phyloP scores from a whole-genome alignment of 2,888 invertebrate genomes.

The Ophion ellenae region DNA sequence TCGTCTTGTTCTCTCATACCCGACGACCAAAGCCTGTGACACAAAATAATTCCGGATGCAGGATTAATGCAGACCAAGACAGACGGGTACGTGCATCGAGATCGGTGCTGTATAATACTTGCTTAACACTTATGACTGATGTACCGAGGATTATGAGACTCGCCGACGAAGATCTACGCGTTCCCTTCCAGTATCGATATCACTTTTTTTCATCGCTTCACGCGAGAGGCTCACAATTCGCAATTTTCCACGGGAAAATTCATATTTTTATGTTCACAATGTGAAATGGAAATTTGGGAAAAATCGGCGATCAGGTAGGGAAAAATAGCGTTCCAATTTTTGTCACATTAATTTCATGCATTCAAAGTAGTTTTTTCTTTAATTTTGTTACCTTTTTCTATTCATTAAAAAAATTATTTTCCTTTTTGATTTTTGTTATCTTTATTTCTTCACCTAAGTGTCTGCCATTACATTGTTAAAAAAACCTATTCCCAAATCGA shows the following conservation, averaged over 20 bases:
- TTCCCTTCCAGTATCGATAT: background rate
- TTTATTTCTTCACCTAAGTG: too few species aligned
- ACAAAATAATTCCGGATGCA: slow-evolving; percentile 13
- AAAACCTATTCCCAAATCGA: too few species aligned
- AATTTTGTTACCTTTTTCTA: too few species aligned
- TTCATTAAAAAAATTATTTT: too few species aligned
- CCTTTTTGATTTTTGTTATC: too few species aligned
- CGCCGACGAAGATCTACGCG: background rate
- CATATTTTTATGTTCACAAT: background rate
- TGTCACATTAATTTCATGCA: too few species aligned
- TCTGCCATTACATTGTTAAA: too few species aligned
- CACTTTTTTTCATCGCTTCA: background rate
- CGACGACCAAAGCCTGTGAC: slow-evolving; percentile 3
- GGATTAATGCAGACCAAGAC: slow-evolving; percentile 30
- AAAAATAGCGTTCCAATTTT: too few species aligned
- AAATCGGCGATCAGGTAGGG: background rate
- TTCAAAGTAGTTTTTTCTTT: too few species aligned
- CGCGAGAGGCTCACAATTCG: background rate
- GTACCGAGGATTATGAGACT: slow-evolving; percentile 3
- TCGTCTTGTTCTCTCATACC: background rate
- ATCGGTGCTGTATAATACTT: slow-evolving; percentile 5
- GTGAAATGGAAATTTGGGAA: background rate
- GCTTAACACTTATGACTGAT: slow-evolving; percentile 4
- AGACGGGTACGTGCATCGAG: background rate
- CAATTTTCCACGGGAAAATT: background rate